phyloP scores from a whole-genome alignment of 2,797 vertebrate species.

The Coregonus ussuriensis region DNA sequence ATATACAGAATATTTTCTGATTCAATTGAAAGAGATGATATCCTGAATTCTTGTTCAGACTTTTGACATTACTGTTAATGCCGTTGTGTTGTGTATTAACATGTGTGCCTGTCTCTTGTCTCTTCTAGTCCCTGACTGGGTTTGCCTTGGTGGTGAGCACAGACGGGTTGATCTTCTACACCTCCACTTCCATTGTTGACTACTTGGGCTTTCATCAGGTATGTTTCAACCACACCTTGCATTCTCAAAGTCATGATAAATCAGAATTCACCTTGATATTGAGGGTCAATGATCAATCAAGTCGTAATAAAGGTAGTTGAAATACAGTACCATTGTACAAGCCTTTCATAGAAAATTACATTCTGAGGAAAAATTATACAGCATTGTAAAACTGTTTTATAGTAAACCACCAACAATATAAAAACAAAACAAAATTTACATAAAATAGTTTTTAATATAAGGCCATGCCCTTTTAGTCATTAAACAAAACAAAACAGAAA shows the following conservation, averaged over 20 bases:
- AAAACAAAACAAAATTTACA: background rate
- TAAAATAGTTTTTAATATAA: background rate
- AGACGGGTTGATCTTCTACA: slow-evolving; percentile 94
- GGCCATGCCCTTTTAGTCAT: background rate
- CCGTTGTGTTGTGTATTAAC: background rate
- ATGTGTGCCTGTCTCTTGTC: background rate
- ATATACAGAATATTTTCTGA: no score
- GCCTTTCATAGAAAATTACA: background rate
- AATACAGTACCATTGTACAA: background rate
- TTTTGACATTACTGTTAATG: no score
- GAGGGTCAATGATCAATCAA: background rate
- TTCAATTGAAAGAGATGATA: no score
- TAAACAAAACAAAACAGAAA: background rate
- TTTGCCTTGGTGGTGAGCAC: slow-evolving; percentile 92
- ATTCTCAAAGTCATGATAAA: background rate
- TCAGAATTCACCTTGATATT: background rate
- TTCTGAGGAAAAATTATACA: background rate
- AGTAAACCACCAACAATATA: background rate
- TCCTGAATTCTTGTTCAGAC: no score
- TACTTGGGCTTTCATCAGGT: slow-evolving; percentile 99
- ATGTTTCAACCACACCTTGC: slow-evolving; percentile 14
- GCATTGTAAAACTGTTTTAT: background rate
- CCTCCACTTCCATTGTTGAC: slow-evolving; percentile 91
- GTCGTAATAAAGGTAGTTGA: background rate
- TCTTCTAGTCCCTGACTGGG: slow-evolving; percentile 86